Evolutionary conservation across 2,888 invertebrate species (phyloP), one percentile per base, ranked within the genome.

Genomic region (Apodemia mormo): DNA sequence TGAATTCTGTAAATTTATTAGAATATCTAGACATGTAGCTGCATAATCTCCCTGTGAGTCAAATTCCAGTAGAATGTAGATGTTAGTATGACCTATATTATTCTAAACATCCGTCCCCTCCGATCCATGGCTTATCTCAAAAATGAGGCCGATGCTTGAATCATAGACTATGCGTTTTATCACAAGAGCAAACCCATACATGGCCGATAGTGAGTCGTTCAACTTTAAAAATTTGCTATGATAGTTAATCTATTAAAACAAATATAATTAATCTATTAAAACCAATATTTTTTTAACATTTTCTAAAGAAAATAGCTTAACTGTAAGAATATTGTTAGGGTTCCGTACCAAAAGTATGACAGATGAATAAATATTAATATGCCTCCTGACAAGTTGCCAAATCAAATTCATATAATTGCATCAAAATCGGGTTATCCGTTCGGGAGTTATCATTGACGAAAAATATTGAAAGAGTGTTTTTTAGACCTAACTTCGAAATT

Each of bases 121-220:
- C 72, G 72, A 77, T 72, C 76, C 73, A 71, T 71, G 75, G 76
- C 71, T 78, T 76, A 71, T 74, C 69, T 58, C 30, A 29, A 58
- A 77, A 82, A 78, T 71, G 79, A 70, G 81, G 79, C 76, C 79
- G 77, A 77, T 77, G 78, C 56, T 76, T 80, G 74, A 77, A 77
- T 74, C 76, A 77, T 73, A 76, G 76, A 76, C 76, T 76, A 78
- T 70, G 73, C 58, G 58, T 29, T 40, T 58, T 58, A 58, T 58
- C 58, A 58, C 72, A 70, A 72, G 72, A 77, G 75, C 73, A 77
- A 79, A 77, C 74, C 75, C 74, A 73, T 72, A 70, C 67, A 45
- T 70, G 72, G 71, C 79, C 70, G 81, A 82, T 81, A 81, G 69
- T 40, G 76, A 76, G 81, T 79, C 82, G 73, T 81, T 82, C 78